phyloP scores from a whole-genome alignment of 2,888 invertebrate species.

The Cryptus viduatorius region DNA sequence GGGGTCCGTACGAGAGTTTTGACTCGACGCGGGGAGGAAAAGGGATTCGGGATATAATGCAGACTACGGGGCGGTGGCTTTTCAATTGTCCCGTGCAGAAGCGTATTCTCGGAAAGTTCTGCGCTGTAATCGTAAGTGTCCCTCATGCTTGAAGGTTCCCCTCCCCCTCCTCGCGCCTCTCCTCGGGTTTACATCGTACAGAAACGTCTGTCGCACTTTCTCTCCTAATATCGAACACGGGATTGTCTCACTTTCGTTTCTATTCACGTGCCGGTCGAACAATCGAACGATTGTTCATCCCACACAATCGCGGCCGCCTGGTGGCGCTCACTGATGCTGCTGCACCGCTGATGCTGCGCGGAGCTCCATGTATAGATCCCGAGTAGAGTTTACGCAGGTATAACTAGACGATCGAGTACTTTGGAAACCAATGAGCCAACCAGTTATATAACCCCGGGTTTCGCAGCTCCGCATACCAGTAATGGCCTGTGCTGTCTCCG shows the following conservation, averaged over 20 bases:
- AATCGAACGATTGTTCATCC: conserved; percentile 67
- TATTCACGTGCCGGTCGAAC: conserved; percentile 52
- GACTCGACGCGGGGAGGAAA: neutral
- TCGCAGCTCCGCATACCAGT: neutral
- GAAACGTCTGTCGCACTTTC: conserved; percentile 17
- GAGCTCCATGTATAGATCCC: neutral
- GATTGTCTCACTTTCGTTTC: conserved; percentile 40
- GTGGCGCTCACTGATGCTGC: neutral
- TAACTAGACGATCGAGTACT: conserved; percentile 35
- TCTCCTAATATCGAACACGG: neutral
- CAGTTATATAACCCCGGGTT: neutral
- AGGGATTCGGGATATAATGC: conserved; percentile 1
- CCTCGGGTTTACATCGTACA: conserved; percentile 40
- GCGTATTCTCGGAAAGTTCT: conserved; percentile 40
- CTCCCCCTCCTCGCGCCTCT: neutral
- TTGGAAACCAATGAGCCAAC: conserved; percentile 32
- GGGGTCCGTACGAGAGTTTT: neutral
- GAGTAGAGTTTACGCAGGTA: conserved; percentile 11
- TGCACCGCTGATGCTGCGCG: neutral
- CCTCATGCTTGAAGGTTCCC: conserved; percentile 39
- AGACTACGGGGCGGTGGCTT: neutral
- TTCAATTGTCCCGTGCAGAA: conserved; percentile 49
- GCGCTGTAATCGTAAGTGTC: conserved; percentile 46
- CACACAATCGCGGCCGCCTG: conserved; percentile 50
- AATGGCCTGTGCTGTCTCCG: conserved; percentile 10